Evolutionary conservation across 92 coral and sea anemone species (phyloP).

Genomic region (Porites lobata): DNA sequence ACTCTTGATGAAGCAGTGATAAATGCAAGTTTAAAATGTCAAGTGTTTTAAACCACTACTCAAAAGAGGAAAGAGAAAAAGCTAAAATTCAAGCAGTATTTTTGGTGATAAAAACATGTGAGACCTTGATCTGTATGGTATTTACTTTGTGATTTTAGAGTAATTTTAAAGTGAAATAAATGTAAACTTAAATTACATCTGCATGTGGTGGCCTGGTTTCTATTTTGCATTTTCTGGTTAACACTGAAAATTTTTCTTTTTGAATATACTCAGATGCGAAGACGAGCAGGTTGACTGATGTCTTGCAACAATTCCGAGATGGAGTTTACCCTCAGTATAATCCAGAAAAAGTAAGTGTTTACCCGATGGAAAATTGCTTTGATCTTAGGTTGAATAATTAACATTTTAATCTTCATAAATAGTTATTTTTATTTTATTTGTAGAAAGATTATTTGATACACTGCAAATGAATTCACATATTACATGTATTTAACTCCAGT

Average conservation of each 20-base stretch:
- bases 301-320: conserved; percentile 96
- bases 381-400: conserved; percentile 9
- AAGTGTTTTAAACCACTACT: not conserved
- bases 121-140: not conserved
- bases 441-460: not conserved
- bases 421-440: conserved; percentile 32
- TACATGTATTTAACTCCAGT: not conserved
- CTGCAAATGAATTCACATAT: not conserved
- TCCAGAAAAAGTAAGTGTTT: conserved; percentile 89
- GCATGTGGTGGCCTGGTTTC: conserved; percentile 29
- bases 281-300: conserved; percentile 98
- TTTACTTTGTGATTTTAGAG: not conserved
- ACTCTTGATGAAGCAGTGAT: not conserved
- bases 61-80: conserved; percentile 7
- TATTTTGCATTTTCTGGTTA: conserved; percentile 8
- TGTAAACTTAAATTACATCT: conserved; percentile 28
- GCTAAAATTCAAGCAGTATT: conserved; percentile 32
- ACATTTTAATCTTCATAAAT: conserved; percentile 42
- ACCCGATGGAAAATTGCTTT: not conserved
- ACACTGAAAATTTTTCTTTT: not conserved
- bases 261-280: conserved; percentile 81
- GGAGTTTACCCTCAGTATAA: conserved; percentile 97
- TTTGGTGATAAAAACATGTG: conserved; percentile 23
- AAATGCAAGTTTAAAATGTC: conserved; percentile 5
- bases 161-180: conserved; percentile 1